A percentile compares a stretch with the other conserved stretches of the same genome.
Evolutionary conservation across 1,140 invertebrate species (phyloP).

Genomic region (Ganaspis sp.): DNA sequence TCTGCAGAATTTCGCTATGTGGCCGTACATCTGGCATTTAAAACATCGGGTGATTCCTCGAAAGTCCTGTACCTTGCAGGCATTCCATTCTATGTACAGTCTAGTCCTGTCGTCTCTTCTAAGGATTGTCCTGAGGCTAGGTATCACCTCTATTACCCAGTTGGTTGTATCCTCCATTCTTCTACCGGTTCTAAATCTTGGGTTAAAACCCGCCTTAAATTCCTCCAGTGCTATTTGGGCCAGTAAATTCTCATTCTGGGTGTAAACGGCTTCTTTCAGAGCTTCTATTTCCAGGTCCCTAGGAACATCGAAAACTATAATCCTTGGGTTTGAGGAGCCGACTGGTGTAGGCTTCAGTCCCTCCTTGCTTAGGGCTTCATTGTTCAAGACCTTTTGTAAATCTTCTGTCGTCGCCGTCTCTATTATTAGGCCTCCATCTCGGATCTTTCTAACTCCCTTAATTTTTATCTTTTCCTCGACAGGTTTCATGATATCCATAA

Average conservation of each 20-base stretch:
- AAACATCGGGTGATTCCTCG: neutral
- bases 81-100: neutral
- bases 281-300: neutral
- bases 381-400: neutral
- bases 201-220: neutral
- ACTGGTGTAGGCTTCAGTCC: neutral
- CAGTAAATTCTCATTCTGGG: neutral
- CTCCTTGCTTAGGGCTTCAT: neutral
- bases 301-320: neutral
- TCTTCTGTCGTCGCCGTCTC: neutral
- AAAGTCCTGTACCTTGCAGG: neutral
- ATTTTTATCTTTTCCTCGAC: neutral
- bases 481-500: neutral
- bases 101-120: neutral
- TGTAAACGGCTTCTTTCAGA: neutral
- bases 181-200: neutral
- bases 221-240: neutral
- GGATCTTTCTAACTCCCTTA: neutral
- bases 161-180: neutral
- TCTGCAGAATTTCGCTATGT: neutral
- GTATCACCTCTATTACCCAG: constrained; percentile 16
- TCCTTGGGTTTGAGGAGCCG: neutral
- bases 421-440: neutral
- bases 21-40: neutral
- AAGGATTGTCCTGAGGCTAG: neutral